Percentiles rank a stretch among this genome's conserved stretches.
Evolutionary conservation across 2,888 invertebrate species (phyloP).

Genomic region (Chironomus tentans): DNA sequence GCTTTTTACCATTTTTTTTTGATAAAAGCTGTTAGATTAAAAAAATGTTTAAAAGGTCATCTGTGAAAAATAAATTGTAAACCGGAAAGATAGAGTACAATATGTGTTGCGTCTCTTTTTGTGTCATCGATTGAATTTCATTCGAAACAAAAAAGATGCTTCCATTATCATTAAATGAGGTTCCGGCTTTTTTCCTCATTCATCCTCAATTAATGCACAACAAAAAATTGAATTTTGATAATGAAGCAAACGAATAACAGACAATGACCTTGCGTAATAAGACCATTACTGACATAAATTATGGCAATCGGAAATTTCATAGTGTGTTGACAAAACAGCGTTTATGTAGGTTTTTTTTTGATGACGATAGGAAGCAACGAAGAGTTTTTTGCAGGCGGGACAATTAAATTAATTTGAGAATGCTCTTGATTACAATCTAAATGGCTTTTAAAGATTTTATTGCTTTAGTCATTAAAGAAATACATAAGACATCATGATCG

Average conservation of each 20-base stretch:
- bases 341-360: background rate
- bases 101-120: background rate
- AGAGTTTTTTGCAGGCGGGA: too few relatives aligned
- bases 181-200: conserved; percentile 11
- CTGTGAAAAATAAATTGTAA: background rate
- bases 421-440: too few relatives aligned
- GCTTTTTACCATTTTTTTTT: too few relatives aligned
- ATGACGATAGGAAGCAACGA: too few relatives aligned
- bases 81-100: background rate
- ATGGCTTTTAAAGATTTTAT: background rate
- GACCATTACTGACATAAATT: background rate
- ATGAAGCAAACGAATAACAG: background rate
- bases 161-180: conserved; percentile 2
- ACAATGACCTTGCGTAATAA: conserved; percentile 9
- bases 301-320: background rate
- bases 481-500: background rate
- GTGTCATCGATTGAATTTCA: background rate
- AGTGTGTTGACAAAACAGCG: background rate
- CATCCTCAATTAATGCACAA: background rate
- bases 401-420: background rate
- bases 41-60: background rate
- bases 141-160: background rate
- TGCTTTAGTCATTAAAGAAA: background rate
- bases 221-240: conserved; percentile 1
- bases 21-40: too few relatives aligned